phyloP scores from a whole-genome alignment of 2,797 vertebrate species.

The Pantherophis vulpinus region DNA sequence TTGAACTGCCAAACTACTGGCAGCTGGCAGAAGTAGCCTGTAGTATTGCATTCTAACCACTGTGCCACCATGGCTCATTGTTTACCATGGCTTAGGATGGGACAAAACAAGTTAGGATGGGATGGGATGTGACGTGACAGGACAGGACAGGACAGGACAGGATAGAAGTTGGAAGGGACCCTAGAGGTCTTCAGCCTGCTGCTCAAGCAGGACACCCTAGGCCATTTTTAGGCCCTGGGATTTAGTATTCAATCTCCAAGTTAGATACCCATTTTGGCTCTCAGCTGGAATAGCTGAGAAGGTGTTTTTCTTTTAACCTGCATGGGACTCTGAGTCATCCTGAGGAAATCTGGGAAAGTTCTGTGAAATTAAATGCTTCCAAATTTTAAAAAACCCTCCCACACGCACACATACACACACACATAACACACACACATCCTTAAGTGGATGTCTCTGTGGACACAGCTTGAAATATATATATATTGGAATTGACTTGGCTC shows the following conservation, averaged over 20 bases:
- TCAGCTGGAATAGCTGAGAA: background rate
- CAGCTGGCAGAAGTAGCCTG: no score
- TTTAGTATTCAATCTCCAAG: background rate
- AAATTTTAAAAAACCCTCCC: background rate
- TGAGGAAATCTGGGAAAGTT: background rate
- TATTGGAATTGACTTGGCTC: background rate
- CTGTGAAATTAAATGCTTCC: background rate
- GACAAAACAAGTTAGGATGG: no score
- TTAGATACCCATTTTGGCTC: background rate
- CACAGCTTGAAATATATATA: background rate
- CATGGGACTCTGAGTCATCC: background rate
- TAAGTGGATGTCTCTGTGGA: background rate
- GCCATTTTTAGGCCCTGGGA: background rate
- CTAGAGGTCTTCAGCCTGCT: background rate
- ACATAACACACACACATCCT: no score
- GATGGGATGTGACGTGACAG: no score
- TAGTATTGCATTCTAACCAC: no score
- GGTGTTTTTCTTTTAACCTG: no score
- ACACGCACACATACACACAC: no score
- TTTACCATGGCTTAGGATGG: no score
- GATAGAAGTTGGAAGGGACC: background rate
- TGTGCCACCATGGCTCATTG: no score
- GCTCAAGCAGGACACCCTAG: background rate
- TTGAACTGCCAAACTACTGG: no score
- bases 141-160: no score